These are phyloP conservation scores for Melangyna quadrimaculata DNA, from an alignment of 2,888 invertebrate species.

Conservation along the genomic window DNA sequence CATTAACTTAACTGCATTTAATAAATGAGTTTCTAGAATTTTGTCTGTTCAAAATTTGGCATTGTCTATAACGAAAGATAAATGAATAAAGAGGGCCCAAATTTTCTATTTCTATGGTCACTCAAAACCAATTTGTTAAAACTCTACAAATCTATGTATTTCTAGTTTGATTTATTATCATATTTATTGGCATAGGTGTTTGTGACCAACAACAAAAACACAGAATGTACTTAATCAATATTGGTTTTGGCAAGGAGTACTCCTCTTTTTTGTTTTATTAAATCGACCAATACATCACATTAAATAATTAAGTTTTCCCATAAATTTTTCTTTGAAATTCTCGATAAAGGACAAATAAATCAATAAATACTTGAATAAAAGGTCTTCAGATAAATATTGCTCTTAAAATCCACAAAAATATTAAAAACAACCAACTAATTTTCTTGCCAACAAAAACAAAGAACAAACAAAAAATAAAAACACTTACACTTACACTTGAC, in stretches of 20 bases:
- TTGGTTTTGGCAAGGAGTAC: neutral
- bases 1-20: no score
- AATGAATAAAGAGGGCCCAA: no score
- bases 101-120: no score
- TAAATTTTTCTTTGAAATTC: neutral
- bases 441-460: slow-evolving; percentile 5
- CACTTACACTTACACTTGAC: slow-evolving; percentile 40
- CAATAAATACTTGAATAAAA: slow-evolving; percentile 24
- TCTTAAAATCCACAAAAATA: neutral
- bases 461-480: neutral
- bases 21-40: no score
- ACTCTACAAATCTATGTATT: no score
- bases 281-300: neutral
- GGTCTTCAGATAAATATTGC: neutral
- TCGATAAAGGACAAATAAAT: slow-evolving; percentile 16
- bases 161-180: no score
- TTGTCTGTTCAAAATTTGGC: no score
- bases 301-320: neutral
- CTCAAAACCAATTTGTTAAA: no score
- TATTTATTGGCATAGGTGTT: no score
- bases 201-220: no score
- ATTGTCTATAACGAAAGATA: no score
- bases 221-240: no score
- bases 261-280: neutral
- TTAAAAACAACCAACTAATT: neutral